A percentile compares a stretch with the other conserved stretches of the same genome.
Evolutionary conservation across 2,113 vertebrate genomes (phyloP).

Genomic region (Megaceryle torquata): DNA sequence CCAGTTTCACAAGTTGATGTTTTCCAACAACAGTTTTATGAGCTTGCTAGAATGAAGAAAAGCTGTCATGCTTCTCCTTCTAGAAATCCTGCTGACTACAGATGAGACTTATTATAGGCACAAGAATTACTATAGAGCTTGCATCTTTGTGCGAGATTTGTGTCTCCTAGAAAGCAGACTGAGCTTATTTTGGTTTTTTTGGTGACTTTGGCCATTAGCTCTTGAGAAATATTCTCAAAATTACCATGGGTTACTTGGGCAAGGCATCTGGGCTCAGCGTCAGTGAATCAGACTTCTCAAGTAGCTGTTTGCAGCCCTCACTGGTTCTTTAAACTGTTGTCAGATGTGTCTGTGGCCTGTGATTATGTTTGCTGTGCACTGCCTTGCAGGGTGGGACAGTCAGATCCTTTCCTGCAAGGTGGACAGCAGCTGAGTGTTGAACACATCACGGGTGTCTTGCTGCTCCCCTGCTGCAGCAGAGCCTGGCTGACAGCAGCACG

Average conservation of each 20-base stretch:
- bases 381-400: not conserved
- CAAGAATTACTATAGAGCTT: not conserved
- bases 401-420: not conserved
- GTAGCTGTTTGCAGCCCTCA: not conserved
- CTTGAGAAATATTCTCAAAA: not conserved
- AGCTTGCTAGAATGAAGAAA: not conserved
- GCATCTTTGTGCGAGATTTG: not conserved
- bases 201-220: not conserved
- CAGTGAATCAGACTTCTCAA: not conserved
- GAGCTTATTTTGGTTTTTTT: accelerated
- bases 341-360: not conserved
- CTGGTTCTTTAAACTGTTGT: not conserved
- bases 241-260: not conserved
- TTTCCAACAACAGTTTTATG: not conserved
- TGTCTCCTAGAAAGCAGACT: not conserved
- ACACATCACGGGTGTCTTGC: accelerated
- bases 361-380: not conserved
- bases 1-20: not conserved
- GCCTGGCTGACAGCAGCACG: not conserved
- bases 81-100: not conserved
- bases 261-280: not conserved
- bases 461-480: not conserved
- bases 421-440: not conserved
- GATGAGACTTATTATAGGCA: not conserved
- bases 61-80: not conserved